These are phyloP conservation scores for Dipodomys stephensi DNA, from an alignment of 2,113 vertebrate genomes.

Conservation along the genomic window DNA sequence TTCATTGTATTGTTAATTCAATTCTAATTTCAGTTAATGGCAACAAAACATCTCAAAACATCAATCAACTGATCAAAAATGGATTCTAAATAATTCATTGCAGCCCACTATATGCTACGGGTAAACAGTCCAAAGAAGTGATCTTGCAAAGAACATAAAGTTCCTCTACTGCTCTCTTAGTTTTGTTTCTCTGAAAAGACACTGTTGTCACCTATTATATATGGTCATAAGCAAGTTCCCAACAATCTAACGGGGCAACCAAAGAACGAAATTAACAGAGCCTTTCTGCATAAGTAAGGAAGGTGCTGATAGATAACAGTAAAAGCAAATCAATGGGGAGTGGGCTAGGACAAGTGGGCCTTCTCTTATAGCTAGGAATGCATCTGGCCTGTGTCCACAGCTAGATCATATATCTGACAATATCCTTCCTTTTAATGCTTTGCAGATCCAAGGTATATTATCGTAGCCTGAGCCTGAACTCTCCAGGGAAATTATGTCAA, in stretches of 20 bases:
- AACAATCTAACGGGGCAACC: constrained; percentile 48
- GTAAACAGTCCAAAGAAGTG: background rate
- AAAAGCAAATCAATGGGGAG: constrained; percentile 73
- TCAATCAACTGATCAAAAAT: background rate
- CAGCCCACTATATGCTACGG: background rate
- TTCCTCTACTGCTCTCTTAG: background rate
- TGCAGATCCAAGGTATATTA: constrained; percentile 86
- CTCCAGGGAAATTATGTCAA: constrained; percentile 79
- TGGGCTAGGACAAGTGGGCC: constrained; percentile 67
- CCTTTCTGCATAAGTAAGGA: constrained; percentile 54
- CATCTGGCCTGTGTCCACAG: constrained; percentile 85
- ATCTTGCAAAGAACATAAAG: background rate
- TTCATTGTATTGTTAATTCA: constrained; percentile 46
- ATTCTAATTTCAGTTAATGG: constrained; percentile 31
- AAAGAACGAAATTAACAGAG: constrained; percentile 68
- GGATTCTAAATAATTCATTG: background rate
- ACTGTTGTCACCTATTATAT: constrained; percentile 61
- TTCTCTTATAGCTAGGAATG: constrained; percentile 77
- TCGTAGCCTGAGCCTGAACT: constrained; percentile 85
- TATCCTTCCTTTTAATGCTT: constrained; percentile 84
- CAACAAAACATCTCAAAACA: constrained; percentile 51
- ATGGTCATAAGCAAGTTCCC: constrained; percentile 66
- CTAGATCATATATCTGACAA: constrained; percentile 87
- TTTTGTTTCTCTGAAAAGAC: constrained; percentile 61
- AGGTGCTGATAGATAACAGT: constrained; percentile 84